Evolutionary conservation across 2,797 vertebrate genomes (phyloP).

Genomic region (Muscicapa comitata): DNA sequence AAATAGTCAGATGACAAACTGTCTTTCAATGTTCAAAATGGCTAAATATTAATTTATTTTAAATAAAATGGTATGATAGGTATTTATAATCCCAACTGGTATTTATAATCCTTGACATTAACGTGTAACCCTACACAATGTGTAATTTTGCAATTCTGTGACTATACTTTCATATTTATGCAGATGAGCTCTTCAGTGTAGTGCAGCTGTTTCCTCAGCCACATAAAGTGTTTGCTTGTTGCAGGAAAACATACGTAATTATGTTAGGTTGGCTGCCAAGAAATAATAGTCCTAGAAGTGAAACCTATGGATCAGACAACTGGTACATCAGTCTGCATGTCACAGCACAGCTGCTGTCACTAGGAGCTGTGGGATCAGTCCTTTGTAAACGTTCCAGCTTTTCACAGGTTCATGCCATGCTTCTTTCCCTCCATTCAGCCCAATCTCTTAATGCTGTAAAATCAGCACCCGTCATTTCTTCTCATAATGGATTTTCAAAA

Average conservation of each 20-base stretch:
- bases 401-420: not conserved
- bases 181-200: slow-evolving; percentile 6
- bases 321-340: not conserved
- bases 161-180: slow-evolving; percentile 18
- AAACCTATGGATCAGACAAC: slow-evolving; percentile 55
- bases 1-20: not conserved
- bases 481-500: not conserved
- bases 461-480: not conserved
- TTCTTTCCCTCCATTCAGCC: not conserved
- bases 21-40: not conserved
- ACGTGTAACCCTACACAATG: not conserved
- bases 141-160: slow-evolving; percentile 11
- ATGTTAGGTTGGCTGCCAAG: slow-evolving; percentile 59
- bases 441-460: not conserved
- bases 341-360: slow-evolving; percentile 24
- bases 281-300: slow-evolving; percentile 58
- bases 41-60: not conserved
- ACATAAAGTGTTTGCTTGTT: slow-evolving; percentile 50
- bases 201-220: slow-evolving; percentile 57
- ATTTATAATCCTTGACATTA: slow-evolving; percentile 10
- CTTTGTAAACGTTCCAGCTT: slow-evolving; percentile 31
- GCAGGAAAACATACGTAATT: slow-evolving; percentile 56
- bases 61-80: not conserved
- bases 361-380: not conserved
- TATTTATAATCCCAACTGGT: not conserved